phyloP scores from a whole-genome alignment of 2,888 invertebrate genomes.

The Sinhomidia bicolor region DNA sequence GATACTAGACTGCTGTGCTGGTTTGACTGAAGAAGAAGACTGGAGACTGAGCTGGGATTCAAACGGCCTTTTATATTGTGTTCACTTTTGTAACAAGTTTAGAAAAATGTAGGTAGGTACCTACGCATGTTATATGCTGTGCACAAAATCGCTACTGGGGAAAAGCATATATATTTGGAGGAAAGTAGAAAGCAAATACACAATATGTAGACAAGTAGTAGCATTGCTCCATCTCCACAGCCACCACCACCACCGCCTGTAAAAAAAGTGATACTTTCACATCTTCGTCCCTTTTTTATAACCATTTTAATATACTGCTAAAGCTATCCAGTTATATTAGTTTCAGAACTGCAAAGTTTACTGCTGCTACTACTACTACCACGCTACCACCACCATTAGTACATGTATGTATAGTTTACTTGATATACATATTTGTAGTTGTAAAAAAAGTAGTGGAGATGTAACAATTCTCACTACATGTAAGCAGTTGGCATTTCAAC shows the following conservation, averaged over 20 bases:
- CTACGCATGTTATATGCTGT: not conserved
- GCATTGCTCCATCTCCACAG: not conserved
- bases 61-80: conserved; percentile 48
- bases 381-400: not conserved
- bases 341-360: conserved; percentile 12
- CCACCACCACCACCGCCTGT: not conserved
- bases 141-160: not conserved
- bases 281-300: conserved; percentile 41
- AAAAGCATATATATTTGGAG: not conserved
- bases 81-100: conserved; percentile 2
- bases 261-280: conserved; percentile 47
- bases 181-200: not conserved
- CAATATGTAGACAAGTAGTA: not conserved
- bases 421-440: too few species aligned
- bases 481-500: too few species aligned
- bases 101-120: not conserved
- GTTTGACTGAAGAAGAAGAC: conserved; percentile 45
- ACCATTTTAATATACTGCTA: conserved; percentile 59
- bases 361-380: not conserved
- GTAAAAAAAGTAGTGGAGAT: too few species aligned
- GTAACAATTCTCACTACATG: too few species aligned
- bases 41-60: conserved; percentile 56
- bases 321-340: conserved; percentile 55
- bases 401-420: not conserved
- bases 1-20: conserved; percentile 1